Evolutionary conservation across 2,797 vertebrate species (phyloP), one percentile per base, ranked within the genome.

Genomic region (Arnoldichthys spilopterus): DNA sequence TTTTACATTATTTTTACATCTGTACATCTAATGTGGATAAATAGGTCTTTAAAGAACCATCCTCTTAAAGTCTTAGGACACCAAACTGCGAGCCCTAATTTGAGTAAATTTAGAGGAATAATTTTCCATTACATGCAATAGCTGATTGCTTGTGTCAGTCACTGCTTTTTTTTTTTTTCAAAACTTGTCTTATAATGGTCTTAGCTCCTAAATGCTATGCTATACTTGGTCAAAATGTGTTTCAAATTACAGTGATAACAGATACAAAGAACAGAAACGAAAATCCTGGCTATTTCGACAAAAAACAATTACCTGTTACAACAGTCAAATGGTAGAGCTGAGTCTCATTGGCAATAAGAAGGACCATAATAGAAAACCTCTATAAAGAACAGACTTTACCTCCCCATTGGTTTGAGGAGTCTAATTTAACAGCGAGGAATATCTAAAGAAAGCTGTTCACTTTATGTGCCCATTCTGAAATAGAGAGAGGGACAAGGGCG

Each of bases 401-500:
- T 66, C n/a, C n/a, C 43, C 68, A n/a, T 76, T 72, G 43, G 58
- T 67, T 77, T 49, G 20, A 59, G 61, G 68, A 53, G 49, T 53
- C 54, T 71, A 22, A 54, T 71, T 71, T 54, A 12, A 18, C 30
- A 71, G 30, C 20, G 49, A 77, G 53, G 16, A 51, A 81, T 76
- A 49, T 77, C 67, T 54, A 66, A 43, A 77, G 54, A 47, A 76
- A 81, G 68, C 79, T 43, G 69, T 61, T 77, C 18, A 77, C 61
- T 76, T 81, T 59, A 81, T 72, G 63, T 58, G 69, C 49, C 24
- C 28, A 56, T 58, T 71, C 24, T 67, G 74, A 43, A 56, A 56
- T 13, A n/a, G 75, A 76, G 75, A 76, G 64, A 30, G 28, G 72
- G 63, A 69, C 79, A 51, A 43, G 28, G 68, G 64, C 1, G 68